A percentile compares a stretch with the other conserved stretches of the same genome.
Evolutionary conservation across 2,797 vertebrate species (phyloP).

Genomic region (Oreochromis mossambicus): DNA sequence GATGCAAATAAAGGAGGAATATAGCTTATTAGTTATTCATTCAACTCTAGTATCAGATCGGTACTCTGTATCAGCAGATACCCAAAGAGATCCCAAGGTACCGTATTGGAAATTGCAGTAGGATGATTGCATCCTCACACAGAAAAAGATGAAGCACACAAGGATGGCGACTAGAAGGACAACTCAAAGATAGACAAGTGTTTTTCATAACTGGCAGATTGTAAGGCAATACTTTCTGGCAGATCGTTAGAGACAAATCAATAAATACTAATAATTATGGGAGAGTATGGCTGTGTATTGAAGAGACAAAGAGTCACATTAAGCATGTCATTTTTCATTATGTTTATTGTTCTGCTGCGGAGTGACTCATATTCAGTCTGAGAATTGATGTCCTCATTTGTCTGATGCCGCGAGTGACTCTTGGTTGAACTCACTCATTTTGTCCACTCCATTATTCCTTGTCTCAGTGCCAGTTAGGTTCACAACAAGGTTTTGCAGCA

Average conservation of each 20-base stretch:
- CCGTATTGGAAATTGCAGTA: accelerated
- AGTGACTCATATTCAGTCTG: constrained; percentile 26
- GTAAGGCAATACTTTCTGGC: not conserved
- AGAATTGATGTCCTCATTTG: constrained; percentile 38
- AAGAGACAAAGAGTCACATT: constrained; percentile 29
- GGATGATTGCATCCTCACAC: not conserved
- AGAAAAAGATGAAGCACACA: not conserved
- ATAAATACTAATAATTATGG: constrained; percentile 34
- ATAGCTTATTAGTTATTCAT: not conserved
- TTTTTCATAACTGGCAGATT: not conserved
- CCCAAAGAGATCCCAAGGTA: not conserved
- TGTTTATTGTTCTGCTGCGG: constrained; percentile 28
- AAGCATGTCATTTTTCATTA: constrained; percentile 39
- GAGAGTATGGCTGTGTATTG: not conserved
- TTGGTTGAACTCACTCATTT: constrained; percentile 45
- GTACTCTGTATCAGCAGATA: not conserved
- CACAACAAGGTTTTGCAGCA: constrained; percentile 39
- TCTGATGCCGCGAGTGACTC: constrained; percentile 37
- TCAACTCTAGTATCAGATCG: not conserved
- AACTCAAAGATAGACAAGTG: not conserved
- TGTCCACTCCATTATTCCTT: constrained; percentile 37
- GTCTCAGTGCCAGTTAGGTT: constrained; percentile 41
- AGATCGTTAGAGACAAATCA: constrained; percentile 37
- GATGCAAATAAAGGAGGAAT: not conserved
- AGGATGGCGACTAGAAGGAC: not conserved